phyloP scores from a whole-genome alignment of 2,888 invertebrate species.

The Leptinotarsa peninsularis region DNA sequence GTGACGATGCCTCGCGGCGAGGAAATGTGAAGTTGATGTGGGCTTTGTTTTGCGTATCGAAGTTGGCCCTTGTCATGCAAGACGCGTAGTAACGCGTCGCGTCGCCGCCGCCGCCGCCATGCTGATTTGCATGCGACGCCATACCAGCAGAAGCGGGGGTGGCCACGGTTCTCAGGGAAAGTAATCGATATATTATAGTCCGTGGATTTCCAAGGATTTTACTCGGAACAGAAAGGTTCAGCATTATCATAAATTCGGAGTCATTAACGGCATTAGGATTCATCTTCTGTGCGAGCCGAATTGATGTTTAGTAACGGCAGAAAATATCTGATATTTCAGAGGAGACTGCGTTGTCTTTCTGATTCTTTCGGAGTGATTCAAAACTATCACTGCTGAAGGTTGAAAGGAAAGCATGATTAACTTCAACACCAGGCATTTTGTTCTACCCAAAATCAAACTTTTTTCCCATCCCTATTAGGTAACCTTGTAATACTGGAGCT shows the following conservation, averaged over 20 bases:
- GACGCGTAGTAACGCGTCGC: conserved; percentile 74
- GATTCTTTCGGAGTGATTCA: too few species aligned
- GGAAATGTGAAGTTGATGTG: conserved; percentile 23
- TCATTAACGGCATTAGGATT: conserved; percentile 3
- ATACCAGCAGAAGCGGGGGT: conserved; percentile 67
- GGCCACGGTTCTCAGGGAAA: conserved; percentile 65
- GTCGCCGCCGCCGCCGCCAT: conserved; percentile 71
- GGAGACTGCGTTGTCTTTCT: too few species aligned
- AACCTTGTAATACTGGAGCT: too few species aligned
- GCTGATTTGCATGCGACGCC: conserved; percentile 75
- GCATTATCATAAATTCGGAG: conserved; percentile 8
- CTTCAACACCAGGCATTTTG: too few species aligned
- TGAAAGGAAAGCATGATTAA: too few species aligned
- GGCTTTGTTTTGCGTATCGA: conserved; percentile 21
- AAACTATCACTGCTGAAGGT: too few species aligned
- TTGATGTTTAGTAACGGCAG: neutral
- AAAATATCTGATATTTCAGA: neutral
- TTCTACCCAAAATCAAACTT: too few species aligned
- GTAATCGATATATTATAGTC: conserved; percentile 70
- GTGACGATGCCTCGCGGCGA: conserved; percentile 13
- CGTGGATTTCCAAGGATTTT: conserved; percentile 40
- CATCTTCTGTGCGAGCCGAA: neutral
- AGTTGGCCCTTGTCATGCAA: conserved; percentile 69
- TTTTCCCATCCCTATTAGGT: too few species aligned
- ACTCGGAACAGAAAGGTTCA: conserved; percentile 19